Evolutionary conservation across 2,797 vertebrate species (phyloP), one percentile per base, ranked within the genome.

Genomic region (Phoxinus dragarum): DNA sequence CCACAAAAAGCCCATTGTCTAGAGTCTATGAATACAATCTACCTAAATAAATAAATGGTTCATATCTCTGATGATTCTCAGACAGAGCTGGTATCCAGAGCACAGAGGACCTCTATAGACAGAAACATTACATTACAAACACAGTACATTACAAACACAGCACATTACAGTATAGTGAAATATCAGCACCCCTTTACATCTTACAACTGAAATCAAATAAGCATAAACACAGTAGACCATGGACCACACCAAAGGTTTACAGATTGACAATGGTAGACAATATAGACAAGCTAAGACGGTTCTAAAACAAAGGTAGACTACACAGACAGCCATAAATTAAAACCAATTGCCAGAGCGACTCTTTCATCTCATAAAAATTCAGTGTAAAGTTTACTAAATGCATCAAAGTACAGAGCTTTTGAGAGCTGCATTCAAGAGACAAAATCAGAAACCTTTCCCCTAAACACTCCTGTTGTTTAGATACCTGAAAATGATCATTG

Each of bases 101-200:
- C 94, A 94, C 89, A 93, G 92, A 90, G 94, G 94, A 96, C 94
- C 95, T 96, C 94, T 93, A 92, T 84, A 93, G 94, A 93, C 89
- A 95, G 88, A 93, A 95, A 27, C 27, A 27, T 27, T 27, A 27
- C 27, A 27, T 27, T 27, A 27, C 27, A 27, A 27, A n/a, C n/a
- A n/a, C n/a, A n/a, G 1, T 27, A 27, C 27, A 27, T 27, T 27
- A 27, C 27, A 27, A 27, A 27, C 27, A 27, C 27, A 27, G 23
- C 3, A 64, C 49, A 84, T 42, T 27, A 59, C 40, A 9, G 75
- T 9, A 49, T 49, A 19, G 12, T 40, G 59, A 59, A 42, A 74
- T 59, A 52, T 31, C 38, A 76, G 23, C 74, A 75, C 40, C 73
- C 38, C 31, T 69, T 21, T 19, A 74, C 16, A 80, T 17, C 42